A percentile compares a stretch with the other conserved stretches of the same genome.
Evolutionary conservation across 1,140 invertebrate genomes (phyloP).

Genomic region (Ceratina japonica): DNA sequence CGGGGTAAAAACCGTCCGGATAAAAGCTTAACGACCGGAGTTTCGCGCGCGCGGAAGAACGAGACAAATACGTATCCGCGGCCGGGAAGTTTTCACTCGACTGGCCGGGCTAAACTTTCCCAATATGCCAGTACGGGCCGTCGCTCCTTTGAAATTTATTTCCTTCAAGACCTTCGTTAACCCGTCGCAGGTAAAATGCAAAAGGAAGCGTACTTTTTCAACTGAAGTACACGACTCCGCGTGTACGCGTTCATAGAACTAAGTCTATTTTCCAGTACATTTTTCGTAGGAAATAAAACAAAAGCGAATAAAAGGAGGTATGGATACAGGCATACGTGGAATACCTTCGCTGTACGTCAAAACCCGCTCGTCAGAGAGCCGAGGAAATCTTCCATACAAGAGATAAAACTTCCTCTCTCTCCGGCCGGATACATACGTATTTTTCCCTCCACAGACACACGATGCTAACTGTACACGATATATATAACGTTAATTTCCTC

Average conservation of each 20-base stretch:
- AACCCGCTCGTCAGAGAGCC: too few relatives aligned
- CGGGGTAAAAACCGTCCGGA: neutral
- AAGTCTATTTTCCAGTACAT: too few relatives aligned
- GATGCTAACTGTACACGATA: neutral
- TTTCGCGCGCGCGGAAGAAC: constrained; percentile 2
- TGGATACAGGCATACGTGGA: too few relatives aligned
- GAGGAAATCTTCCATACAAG: too few relatives aligned
- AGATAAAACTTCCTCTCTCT: neutral
- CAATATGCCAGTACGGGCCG: constrained; percentile 22
- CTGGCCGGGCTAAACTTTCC: constrained; percentile 46
- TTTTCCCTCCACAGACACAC: neutral
- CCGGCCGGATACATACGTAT: neutral
- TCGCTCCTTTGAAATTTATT: neutral
- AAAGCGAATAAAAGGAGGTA: too few relatives aligned
- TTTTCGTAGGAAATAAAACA: too few relatives aligned
- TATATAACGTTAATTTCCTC: constrained; percentile 19
- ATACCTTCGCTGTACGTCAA: too few relatives aligned
- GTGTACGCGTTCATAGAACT: too few relatives aligned
- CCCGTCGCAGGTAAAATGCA: neutral
- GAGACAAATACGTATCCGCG: constrained; percentile 48
- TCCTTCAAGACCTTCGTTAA: neutral
- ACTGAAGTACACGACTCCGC: too few relatives aligned
- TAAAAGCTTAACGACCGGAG: constrained; percentile 21
- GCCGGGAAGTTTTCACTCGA: constrained; percentile 49
- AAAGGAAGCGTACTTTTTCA: too few relatives aligned